phyloP scores from a whole-genome alignment of 2,797 vertebrate genomes.

The Sebastes itinus region DNA sequence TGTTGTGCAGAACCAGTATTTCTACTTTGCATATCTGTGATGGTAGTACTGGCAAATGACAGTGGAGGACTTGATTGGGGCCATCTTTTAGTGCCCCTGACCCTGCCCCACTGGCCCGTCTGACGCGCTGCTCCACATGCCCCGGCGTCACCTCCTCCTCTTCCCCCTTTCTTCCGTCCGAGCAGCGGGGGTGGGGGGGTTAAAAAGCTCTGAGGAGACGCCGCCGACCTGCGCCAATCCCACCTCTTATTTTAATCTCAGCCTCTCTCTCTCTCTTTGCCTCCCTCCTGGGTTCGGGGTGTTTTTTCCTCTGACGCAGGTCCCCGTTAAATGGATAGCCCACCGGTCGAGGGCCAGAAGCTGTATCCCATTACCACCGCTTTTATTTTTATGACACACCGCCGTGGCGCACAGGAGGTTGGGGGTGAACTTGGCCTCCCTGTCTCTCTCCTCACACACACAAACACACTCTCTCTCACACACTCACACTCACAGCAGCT shows the following conservation, averaged over 20 bases:
- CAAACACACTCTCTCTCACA: neutral
- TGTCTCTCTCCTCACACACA: neutral
- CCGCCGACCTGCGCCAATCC: slow-evolving; percentile 40
- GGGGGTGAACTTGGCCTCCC: slow-evolving; percentile 66
- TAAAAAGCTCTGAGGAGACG: slow-evolving; percentile 12
- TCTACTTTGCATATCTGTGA: too few species aligned
- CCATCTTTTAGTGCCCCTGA: slow-evolving; percentile 50
- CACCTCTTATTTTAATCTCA: slow-evolving; percentile 55
- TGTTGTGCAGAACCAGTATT: too few species aligned
- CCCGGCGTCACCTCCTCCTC: slow-evolving; percentile 42
- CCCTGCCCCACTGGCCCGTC: slow-evolving; percentile 53
- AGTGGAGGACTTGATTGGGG: too few species aligned
- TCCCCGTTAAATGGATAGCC: slow-evolving; percentile 59
- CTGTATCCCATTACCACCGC: slow-evolving; percentile 75
- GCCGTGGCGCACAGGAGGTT: slow-evolving; percentile 32
- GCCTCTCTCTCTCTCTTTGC: slow-evolving; percentile 3
- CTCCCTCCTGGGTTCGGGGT: slow-evolving; percentile 1
- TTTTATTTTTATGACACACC: slow-evolving; percentile 78
- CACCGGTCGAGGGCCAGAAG: slow-evolving; percentile 61
- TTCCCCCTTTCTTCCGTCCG: slow-evolving; percentile 70
- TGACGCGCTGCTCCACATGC: slow-evolving; percentile 44
- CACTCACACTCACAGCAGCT: neutral
- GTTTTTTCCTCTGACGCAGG: slow-evolving; percentile 49
- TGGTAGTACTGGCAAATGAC: too few species aligned
- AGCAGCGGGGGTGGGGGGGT: slow-evolving; percentile 57